Base-by-base conservation (phyloP, 2,797 vertebrate genomes). In the Caiman crocodilus region DNA sequence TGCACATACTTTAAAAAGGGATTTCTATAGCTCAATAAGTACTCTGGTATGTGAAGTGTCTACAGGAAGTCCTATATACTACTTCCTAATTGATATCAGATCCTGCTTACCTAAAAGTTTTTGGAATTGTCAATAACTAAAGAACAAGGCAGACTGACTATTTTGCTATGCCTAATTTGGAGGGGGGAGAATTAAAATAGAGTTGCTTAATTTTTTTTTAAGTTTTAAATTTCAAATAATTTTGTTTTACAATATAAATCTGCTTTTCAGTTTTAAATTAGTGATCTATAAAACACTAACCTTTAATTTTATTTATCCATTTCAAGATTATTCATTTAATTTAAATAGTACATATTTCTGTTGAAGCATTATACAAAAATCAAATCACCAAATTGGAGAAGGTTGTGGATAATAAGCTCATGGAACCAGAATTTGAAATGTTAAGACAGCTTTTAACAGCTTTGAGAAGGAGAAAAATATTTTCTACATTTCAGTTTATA, bases 41-140 rank as follows among this genome's bases (percentile, higher is more conserved):
- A 18, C 35, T 79, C 6, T 16, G 15, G 18, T 61, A 88, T 71
- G 2, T 80, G 21, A 42, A 85, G 14, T 71, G 85, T 35, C 20
- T 18, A 71, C 35, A 25, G 35, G 26, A 73, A 14, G 12, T 14
- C 28, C 80, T 61, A 17, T 14, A 80, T 9, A 20, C 18, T 42
- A 2, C 56, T 79, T 77, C 69, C 23, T 60, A 1, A 35, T 4
- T 75, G 76, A 86, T 59, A 80, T 2, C n/a, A 92, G 23, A 71
- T 77, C 3, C 4, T 5, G 25, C 61, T 82, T 26, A 63, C 0
- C 0, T 0, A 28, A 26, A 79, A 88, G 6, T 2, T 20, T 73
- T 50, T 50, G 32, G 20, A 91, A 93, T 79, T 85, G 83, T 20
- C 77, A 23, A 2, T 89, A 86, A 85, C 90, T 85, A 26, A 64